Evolutionary conservation across 2,113 vertebrate species (phyloP), one percentile per base, ranked within the genome.

Genomic region (Microtus richardsoni): DNA sequence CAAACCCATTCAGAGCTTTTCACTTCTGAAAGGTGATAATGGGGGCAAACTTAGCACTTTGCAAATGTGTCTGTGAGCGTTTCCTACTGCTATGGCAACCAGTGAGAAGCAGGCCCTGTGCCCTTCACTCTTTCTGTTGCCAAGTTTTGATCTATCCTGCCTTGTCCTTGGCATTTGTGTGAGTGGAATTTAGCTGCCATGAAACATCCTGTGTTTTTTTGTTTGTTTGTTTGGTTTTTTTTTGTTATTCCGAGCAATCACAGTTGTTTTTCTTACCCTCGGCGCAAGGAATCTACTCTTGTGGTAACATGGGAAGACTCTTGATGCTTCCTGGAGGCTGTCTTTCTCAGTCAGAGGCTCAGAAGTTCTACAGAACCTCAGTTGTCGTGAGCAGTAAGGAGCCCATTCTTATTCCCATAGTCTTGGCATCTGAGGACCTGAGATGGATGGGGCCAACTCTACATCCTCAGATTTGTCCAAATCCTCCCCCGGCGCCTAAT

Each of bases 381-480:
- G 80, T 41, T 62, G 58, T 26, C 24, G 7, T 26, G 28, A 26
- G 24, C 80, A 60, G n/a, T 17, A 30, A 83, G 62, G 79, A 83
- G 39, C 22, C n/a, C 54, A 28, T 6, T 16, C 13, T 70, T 52
- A 0, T 52, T 88, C 54, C 64, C 78, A 79, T 22, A 89, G 39
- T 54, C 93, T 11, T n/a, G 79, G 26, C 13, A 30, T 47, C 52
- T 33, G 77, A 41, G 49, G 66, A 92, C 28, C 7, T 70, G 44
- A 88, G 54, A 22, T 30, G 54, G 49, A 60, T 93, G 98, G 98
- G 97, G 95, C 97, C 99, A 97, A 99, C 98, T 98, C 98, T 98
- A 89, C 94, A 36, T 92, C 54, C 96, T 97, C 98, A 97, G 97
- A 83, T 97, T 97, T 96, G 97, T 97, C 97, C 94, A 93, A 97